A percentile compares a stretch with the other conserved stretches of the same genome.
Evolutionary conservation across 2,888 invertebrate genomes (phyloP).

Genomic region (Linnaemya tessellans): DNA sequence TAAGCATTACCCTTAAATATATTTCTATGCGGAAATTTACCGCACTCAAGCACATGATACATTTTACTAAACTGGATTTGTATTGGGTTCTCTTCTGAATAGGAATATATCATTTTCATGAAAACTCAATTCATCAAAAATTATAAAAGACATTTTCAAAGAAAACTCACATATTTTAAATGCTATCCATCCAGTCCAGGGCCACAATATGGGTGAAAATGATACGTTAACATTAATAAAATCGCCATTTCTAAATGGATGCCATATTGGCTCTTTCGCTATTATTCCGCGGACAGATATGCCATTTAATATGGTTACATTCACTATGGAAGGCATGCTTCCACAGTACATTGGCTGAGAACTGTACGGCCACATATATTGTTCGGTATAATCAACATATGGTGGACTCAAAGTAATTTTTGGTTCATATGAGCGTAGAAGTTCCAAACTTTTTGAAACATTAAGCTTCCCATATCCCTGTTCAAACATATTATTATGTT

Average conservation of each 20-base stretch:
- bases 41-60: too few relatives aligned
- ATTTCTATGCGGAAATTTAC: too few relatives aligned
- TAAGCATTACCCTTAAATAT: too few relatives aligned
- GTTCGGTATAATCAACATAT: constrained; percentile 96
- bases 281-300: constrained; percentile 94
- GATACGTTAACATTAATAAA: constrained; percentile 91
- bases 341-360: constrained; percentile 96
- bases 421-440: constrained; percentile 85
- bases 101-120: too few relatives aligned
- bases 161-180: constrained; percentile 85
- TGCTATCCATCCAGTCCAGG: constrained; percentile 98
- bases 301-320: constrained; percentile 97
- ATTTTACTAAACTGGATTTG: too few relatives aligned
- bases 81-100: too few relatives aligned
- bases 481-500: constrained; percentile 97
- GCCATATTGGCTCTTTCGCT: constrained; percentile 86
- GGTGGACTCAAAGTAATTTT: constrained; percentile 88
- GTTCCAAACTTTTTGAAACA: constrained; percentile 90
- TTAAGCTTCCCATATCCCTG: constrained; percentile 98
- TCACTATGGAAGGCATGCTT: constrained; percentile 94
- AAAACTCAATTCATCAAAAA: too few relatives aligned
- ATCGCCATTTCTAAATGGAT: constrained; percentile 92
- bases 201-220: constrained; percentile 94
- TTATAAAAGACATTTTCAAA: background rate
- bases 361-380: constrained; percentile 99